A percentile compares a stretch with the other conserved stretches of the same genome.
phyloP scores from a whole-genome alignment of 2,113 vertebrate genomes.

The Agelaius phoeniceus region DNA sequence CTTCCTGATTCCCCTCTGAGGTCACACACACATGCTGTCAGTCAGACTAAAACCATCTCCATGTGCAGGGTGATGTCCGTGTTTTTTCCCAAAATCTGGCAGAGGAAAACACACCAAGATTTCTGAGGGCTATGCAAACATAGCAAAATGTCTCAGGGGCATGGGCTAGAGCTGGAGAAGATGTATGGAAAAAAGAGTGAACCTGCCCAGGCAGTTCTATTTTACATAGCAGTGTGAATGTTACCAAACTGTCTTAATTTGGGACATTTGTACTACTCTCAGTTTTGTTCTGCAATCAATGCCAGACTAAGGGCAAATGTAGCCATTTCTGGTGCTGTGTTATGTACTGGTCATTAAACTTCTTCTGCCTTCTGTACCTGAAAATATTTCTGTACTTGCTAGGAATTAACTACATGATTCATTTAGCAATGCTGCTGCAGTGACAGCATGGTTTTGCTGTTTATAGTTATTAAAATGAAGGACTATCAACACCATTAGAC shows the following conservation, averaged over 20 bases:
- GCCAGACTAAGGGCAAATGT: not conserved
- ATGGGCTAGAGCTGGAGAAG: not conserved
- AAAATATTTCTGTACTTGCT: not conserved
- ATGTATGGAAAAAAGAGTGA: not conserved
- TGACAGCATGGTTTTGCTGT: not conserved
- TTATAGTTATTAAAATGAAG: not conserved
- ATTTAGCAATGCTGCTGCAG: not conserved
- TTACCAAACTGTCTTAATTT: not conserved
- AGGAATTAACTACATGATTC: not conserved
- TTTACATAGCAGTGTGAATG: not conserved
- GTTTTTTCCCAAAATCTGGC: not conserved
- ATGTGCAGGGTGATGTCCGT: not conserved
- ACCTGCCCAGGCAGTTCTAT: not conserved
- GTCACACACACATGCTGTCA: rapidly evolving
- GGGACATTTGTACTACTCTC: not conserved
- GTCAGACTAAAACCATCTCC: not conserved
- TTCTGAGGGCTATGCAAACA: not conserved
- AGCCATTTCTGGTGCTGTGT: not conserved
- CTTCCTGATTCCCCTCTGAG: not conserved
- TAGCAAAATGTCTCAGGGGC: not conserved
- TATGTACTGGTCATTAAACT: not conserved
- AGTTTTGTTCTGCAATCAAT: not conserved
- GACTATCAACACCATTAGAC: not conserved
- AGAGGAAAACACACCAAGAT: not conserved
- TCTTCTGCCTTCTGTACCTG: not conserved